Conservation (phyloP, 2,113 vertebrate species). For the Catharus bicknelli region DNA sequence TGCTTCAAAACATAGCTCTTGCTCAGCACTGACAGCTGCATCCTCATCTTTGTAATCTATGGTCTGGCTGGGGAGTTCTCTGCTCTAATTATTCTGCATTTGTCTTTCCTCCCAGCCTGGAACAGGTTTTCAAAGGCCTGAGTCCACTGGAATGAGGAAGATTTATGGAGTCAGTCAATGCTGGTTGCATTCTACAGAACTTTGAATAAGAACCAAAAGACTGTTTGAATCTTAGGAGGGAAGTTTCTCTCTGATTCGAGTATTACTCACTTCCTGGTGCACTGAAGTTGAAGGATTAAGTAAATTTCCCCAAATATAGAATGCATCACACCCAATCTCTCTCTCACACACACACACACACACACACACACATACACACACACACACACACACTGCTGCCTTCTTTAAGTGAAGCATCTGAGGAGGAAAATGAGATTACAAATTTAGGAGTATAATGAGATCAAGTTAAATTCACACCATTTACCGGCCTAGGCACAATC, state of each 20-base stretch:
- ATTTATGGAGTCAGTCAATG: neutral
- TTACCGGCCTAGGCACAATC: constrained; percentile 33
- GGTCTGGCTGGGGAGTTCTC: neutral
- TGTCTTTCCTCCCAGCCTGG: neutral
- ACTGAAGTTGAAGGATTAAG: constrained; percentile 26
- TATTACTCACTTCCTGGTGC: neutral
- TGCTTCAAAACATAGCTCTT: neutral
- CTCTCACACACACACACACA: neutral
- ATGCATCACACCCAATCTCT: neutral
- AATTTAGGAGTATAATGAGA: constrained; percentile 59
- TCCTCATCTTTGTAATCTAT: neutral
- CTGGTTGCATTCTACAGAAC: neutral
- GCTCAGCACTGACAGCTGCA: neutral
- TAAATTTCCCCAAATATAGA: constrained; percentile 45
- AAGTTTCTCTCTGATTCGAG: neutral
- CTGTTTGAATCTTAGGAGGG: neutral
- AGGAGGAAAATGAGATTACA: constrained; percentile 61
- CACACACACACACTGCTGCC: neutral
- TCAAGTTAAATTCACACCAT: constrained; percentile 60
- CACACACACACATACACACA: neutral
- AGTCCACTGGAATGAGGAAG: neutral
- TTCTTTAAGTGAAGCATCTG: constrained; percentile 39
- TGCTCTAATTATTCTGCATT: constrained; percentile 26
- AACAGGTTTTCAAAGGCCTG: neutral
- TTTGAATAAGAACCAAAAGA: neutral